phyloP scores from a whole-genome alignment of 2,113 vertebrate genomes.

The Apistogramma diplotaenia region DNA sequence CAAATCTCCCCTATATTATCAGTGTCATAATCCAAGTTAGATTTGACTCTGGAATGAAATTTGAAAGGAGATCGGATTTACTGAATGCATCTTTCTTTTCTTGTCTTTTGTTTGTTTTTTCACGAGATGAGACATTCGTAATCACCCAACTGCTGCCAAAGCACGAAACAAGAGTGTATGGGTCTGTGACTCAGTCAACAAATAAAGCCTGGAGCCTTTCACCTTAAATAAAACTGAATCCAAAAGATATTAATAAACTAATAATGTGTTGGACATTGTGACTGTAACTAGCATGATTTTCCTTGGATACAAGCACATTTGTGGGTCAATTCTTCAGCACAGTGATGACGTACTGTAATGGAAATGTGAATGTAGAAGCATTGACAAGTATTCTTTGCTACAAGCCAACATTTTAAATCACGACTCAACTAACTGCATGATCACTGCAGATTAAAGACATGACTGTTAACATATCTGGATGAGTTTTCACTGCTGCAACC shows the following conservation, averaged over 20 bases:
- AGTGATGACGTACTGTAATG: not conserved
- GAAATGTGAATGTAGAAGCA: not conserved
- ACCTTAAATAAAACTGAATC: constrained; percentile 6
- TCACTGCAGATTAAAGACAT: not conserved
- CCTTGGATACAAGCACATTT: not conserved
- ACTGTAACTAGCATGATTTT: not conserved
- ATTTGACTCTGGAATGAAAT: constrained; percentile 9
- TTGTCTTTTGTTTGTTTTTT: not conserved
- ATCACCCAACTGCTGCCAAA: not conserved
- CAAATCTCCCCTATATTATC: not conserved
- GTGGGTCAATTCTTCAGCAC: constrained; percentile 7
- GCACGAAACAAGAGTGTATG: not conserved
- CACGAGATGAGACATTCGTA: constrained; percentile 2
- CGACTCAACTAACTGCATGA: not conserved
- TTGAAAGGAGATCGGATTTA: constrained; percentile 1
- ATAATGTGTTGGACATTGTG: not conserved
- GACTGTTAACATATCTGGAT: not conserved
- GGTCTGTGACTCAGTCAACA: constrained; percentile 10
- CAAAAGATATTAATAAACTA: not conserved
- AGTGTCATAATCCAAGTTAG: constrained; percentile 1
- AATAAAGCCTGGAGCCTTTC: not conserved
- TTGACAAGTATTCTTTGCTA: not conserved
- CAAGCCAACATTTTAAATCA: not conserved
- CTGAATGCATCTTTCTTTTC: not conserved
- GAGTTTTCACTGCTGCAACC: not conserved